Percentiles rank a stretch among this genome's conserved stretches.
Conservation (phyloP, 2,888 invertebrate genomes). For the Serripes groenlandicus region DNA sequence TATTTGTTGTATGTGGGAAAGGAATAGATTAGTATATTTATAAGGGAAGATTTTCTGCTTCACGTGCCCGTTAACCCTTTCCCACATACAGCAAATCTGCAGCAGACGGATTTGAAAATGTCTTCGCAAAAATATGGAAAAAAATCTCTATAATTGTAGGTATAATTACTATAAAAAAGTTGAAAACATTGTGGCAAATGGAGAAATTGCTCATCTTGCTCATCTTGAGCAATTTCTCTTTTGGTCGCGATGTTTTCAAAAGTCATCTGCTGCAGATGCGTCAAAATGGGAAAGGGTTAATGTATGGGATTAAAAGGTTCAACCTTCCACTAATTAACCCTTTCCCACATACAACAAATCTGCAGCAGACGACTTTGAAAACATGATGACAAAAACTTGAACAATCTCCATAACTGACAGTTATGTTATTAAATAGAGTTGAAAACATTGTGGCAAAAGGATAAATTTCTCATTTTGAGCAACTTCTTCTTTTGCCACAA, state of each 20-base stretch:
- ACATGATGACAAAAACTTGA: too few species aligned
- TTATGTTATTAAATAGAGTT: neutral
- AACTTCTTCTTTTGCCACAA: neutral
- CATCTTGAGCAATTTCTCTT: constrained; percentile 10
- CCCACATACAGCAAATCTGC: too few species aligned
- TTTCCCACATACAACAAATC: neutral
- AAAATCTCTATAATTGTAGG: too few species aligned
- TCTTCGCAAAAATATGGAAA: too few species aligned
- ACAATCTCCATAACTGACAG: neutral
- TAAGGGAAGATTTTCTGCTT: too few species aligned
- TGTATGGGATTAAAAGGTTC: neutral
- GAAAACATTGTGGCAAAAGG: neutral
- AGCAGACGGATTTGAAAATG: too few species aligned
- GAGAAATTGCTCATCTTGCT: neutral
- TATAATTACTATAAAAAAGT: too few species aligned
- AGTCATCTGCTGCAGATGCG: neutral
- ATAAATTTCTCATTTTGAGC: neutral
- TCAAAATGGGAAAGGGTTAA: too few species aligned
- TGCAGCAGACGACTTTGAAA: neutral
- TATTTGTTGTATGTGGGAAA: too few species aligned
- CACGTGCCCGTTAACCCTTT: too few species aligned
- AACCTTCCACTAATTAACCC: neutral
- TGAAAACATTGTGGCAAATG: neutral
- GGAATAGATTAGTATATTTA: too few species aligned
- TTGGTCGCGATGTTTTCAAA: neutral